Evolutionary conservation across 2,888 invertebrate species (phyloP), one percentile per base, ranked within the genome.

Genomic region (Aleiodes alternator): DNA sequence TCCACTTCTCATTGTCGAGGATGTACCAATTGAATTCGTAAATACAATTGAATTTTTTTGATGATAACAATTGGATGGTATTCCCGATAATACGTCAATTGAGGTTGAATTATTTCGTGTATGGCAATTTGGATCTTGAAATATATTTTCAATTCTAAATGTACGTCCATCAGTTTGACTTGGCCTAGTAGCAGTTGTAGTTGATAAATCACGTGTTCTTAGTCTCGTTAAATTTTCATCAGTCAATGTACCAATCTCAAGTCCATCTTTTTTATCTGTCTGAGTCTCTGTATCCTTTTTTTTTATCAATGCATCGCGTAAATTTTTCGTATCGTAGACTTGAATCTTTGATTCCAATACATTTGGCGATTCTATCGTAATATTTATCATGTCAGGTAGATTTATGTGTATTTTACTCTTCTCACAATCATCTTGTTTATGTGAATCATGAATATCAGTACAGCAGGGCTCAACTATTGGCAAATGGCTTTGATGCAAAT

Each of bases 141-240:
- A 85, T 51, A 87, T 85, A 75, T 86, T 87, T 69, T 87, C 85
- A 69, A 87, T 86, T 69, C 85, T 83, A 53, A 87, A 87, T 4
- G 83, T 82, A 51, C 80, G 82, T 16, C 78, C 78, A 53, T 87
- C 87, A n/a, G 81, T 78, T 38, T 85, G 86, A 57, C 78, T 80
- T 31, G 83, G 81, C 64, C 80, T 77, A 8, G 71, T 29, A 1
- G 68, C 64, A n/a, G 59, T 59, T 48, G 64, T 64, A 6, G 56
- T 70, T 7, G 73, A 76, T 34, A 56, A 75, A 69, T 85, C 81
- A 5, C 69, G 76, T 12, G 80, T 76, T 23, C 69, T 70, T 0
- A 77, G n/a, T 14, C 75, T 72, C 3, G 48, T 57, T 16, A 78
- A 16, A 14, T 72, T 56, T 14, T 82, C 77, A n/a, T 78, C 78